These are phyloP conservation scores for Diplosoma virens DNA, from an alignment of 23 tunicate species.

Conservation along the genomic window DNA sequence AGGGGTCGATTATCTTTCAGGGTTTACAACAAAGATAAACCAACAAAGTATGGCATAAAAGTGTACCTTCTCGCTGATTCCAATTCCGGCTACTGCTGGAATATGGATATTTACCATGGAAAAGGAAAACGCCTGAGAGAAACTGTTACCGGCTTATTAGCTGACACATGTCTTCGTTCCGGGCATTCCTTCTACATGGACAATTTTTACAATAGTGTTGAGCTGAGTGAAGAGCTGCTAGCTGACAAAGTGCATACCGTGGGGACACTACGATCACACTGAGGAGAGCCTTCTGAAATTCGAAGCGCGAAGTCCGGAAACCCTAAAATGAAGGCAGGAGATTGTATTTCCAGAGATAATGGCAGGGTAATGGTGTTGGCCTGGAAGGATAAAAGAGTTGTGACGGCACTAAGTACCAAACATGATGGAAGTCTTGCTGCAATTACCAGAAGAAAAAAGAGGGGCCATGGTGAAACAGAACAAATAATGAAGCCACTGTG, in stretches of 20 bases:
- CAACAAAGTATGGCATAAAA: slow-evolving; percentile 38
- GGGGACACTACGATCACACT: too few species aligned
- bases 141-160: slow-evolving; percentile 31
- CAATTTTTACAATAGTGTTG: too few species aligned
- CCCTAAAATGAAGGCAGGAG: too few species aligned
- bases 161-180: neutral
- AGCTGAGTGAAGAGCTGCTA: too few species aligned
- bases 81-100: slow-evolving; percentile 28
- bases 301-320: too few species aligned
- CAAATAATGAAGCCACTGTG: neutral
- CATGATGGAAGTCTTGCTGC: slow-evolving; percentile 6
- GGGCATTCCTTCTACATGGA: slow-evolving; percentile 26
- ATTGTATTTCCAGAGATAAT: too few species aligned
- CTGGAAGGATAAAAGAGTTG: slow-evolving; percentile 33
- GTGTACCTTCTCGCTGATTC: slow-evolving; percentile 35
- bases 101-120: slow-evolving; percentile 31
- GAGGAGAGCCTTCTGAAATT: too few species aligned
- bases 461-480: slow-evolving; percentile 6
- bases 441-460: neutral
- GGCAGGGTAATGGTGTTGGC: slow-evolving; percentile 6
- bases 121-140: slow-evolving; percentile 19
- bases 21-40: slow-evolving; percentile 42
- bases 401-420: slow-evolving; percentile 28
- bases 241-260: too few species aligned
- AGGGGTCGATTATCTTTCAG: slow-evolving; percentile 29